Conservation (phyloP, 1,140 invertebrate genomes). For the Orchesella cincta region DNA sequence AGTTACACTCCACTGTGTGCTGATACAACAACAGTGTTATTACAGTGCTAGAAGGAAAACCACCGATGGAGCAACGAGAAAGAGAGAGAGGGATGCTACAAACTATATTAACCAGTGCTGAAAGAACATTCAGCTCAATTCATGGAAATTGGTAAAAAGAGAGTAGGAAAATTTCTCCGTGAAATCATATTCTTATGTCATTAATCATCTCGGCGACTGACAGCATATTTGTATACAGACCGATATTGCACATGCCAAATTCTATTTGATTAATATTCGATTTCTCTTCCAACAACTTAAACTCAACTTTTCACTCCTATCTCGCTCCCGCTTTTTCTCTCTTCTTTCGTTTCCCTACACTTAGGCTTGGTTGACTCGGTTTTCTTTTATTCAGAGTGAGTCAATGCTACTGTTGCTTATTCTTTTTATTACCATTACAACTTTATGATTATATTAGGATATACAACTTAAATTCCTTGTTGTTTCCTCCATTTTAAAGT, state of each 20-base stretch:
- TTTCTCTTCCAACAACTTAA: conserved; percentile 42
- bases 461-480: conserved; percentile 20
- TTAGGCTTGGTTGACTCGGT: background rate
- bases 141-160: conserved; percentile 24
- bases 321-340: background rate
- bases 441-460: conserved; percentile 15
- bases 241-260: conserved; percentile 53
- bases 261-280: conserved; percentile 54
- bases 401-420: background rate
- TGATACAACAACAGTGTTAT: background rate
- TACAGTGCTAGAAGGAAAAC: conserved; percentile 12
- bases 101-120: background rate
- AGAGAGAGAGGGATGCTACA: conserved; percentile 19
- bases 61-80: conserved; percentile 47
- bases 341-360: conserved; percentile 13
- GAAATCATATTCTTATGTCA: conserved; percentile 52
- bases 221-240: conserved; percentile 53
- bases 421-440: conserved; percentile 16
- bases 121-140: background rate
- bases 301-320: conserved; percentile 14
- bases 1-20: background rate
- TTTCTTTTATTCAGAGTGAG: conserved; percentile 1
- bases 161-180: conserved; percentile 43
- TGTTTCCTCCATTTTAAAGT: conserved; percentile 1
- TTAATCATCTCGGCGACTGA: conserved; percentile 52